A percentile compares a stretch with the other conserved stretches of the same genome.
Evolutionary conservation across 2,113 vertebrate genomes (phyloP).

Genomic region (Petrocephalus microphthalmus): DNA sequence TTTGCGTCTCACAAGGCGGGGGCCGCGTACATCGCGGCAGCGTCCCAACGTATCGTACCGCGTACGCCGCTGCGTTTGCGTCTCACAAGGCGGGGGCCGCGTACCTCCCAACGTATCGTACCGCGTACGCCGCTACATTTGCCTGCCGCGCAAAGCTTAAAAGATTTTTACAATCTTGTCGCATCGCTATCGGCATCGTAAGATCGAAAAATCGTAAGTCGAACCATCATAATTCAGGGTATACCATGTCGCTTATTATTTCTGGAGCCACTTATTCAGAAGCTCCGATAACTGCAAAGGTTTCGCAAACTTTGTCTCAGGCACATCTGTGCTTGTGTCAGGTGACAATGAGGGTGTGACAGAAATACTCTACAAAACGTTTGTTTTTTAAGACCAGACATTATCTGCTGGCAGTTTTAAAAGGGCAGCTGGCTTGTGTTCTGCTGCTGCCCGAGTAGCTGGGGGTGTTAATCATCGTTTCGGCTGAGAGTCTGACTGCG

Average conservation of each 20-base stretch:
- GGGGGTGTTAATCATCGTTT: neutral
- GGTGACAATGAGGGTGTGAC: neutral
- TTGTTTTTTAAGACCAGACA: neutral
- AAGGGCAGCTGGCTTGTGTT: neutral
- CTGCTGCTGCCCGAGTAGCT: neutral
- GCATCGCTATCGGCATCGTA: too few relatives aligned
- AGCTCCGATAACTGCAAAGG: neutral
- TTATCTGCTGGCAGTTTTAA: neutral
- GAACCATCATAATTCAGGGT: too few relatives aligned
- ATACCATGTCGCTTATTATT: neutral
- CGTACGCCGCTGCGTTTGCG: too few relatives aligned
- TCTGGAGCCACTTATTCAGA: neutral
- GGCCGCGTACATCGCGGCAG: too few relatives aligned
- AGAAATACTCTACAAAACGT: neutral
- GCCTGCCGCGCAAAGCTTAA: too few relatives aligned
- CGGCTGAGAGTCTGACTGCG: neutral
- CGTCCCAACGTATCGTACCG: too few relatives aligned
- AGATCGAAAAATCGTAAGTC: too few relatives aligned
- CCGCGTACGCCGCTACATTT: too few relatives aligned
- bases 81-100: too few relatives aligned
- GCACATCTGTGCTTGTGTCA: neutral
- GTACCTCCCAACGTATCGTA: too few relatives aligned
- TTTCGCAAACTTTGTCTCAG: neutral
- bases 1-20: too few relatives aligned
- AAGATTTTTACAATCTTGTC: too few relatives aligned